These are phyloP conservation scores for Tenualosa thibaudeaui DNA, from an alignment of 2,797 vertebrate genomes.

Conservation along the genomic window DNA sequence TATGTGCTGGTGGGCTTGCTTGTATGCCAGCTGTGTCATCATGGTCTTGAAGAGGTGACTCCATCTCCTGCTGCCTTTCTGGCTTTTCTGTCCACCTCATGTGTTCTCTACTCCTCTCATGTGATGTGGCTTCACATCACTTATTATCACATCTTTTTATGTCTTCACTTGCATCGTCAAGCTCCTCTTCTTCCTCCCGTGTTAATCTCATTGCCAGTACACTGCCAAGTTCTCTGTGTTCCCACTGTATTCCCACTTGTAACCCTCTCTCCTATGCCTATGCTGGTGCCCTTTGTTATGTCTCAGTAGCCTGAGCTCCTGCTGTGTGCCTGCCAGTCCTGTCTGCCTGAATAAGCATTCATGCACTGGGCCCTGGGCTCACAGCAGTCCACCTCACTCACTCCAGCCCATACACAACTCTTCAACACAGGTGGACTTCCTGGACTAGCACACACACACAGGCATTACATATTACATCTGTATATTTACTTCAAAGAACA, in stretches of 20 bases:
- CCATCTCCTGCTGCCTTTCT: neutral
- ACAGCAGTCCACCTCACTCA: neutral
- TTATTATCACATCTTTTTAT: neutral
- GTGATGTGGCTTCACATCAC: neutral
- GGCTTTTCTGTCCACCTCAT: neutral
- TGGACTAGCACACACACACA: neutral
- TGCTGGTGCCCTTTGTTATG: neutral
- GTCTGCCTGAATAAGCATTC: conserved; percentile 24
- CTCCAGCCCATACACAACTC: neutral
- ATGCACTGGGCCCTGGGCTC: neutral
- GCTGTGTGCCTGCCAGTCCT: conserved; percentile 23
- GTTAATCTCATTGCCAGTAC: neutral
- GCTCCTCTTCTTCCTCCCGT: neutral
- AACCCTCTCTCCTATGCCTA: neutral
- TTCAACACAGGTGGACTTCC: neutral
- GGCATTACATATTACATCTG: neutral
- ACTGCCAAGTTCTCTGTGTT: neutral
- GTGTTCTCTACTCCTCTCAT: neutral
- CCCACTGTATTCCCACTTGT: neutral
- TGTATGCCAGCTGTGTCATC: neutral
- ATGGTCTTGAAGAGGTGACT: neutral
- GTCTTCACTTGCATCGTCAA: neutral
- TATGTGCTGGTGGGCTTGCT: neutral
- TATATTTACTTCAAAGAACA: too few species aligned
- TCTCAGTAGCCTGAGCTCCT: neutral